Evolutionary conservation across 1,140 invertebrate species (phyloP).

Genomic region (Drosophila fuyamai): DNA sequence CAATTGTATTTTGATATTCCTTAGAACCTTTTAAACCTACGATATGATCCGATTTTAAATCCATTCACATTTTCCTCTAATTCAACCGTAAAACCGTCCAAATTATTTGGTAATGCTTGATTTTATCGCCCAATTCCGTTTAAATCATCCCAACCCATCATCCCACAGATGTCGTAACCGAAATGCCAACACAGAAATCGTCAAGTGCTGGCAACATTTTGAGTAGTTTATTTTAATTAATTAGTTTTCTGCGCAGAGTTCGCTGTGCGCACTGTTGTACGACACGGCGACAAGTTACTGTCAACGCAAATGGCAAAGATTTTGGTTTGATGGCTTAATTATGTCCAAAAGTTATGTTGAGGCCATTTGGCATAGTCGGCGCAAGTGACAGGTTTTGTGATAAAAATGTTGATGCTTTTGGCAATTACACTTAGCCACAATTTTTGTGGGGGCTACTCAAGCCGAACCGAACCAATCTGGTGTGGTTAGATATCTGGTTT

Average conservation of each 20-base stretch:
- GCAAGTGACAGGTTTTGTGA: slow-evolving; percentile 62
- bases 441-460: neutral
- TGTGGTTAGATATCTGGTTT: slow-evolving; percentile 29
- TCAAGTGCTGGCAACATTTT: slow-evolving; percentile 28
- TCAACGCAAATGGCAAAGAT: slow-evolving; percentile 76
- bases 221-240: slow-evolving; percentile 67
- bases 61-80: too few species aligned
- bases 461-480: slow-evolving; percentile 13
- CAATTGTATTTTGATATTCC: too few species aligned
- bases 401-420: slow-evolving; percentile 51
- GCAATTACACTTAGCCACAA: slow-evolving; percentile 35
- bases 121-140: slow-evolving; percentile 3
- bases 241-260: slow-evolving; percentile 38
- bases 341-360: slow-evolving; percentile 75
- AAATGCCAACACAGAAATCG: slow-evolving; percentile 35
- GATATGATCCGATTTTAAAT: too few species aligned
- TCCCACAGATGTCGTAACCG: slow-evolving; percentile 39
- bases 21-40: too few species aligned
- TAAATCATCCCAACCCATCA: slow-evolving; percentile 28
- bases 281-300: slow-evolving; percentile 62
- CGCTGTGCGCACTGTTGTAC: slow-evolving; percentile 22
- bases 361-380: slow-evolving; percentile 52
- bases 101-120: slow-evolving; percentile 4
- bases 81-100: neutral
- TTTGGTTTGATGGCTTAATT: slow-evolving; percentile 77